Conservation (phyloP, 2,888 invertebrate species). For the Ganaspis brasiliensis region DNA sequence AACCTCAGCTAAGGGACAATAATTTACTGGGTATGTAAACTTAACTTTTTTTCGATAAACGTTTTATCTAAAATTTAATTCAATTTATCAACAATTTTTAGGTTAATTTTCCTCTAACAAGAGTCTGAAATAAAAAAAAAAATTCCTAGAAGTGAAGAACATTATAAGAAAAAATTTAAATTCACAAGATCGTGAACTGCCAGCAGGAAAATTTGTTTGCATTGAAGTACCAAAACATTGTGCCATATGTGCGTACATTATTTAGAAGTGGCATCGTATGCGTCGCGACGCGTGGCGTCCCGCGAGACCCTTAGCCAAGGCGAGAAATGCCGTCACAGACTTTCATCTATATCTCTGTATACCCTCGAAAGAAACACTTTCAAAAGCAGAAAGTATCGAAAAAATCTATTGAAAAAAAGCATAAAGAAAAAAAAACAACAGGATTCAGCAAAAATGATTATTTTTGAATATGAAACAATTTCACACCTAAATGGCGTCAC, state of each 20-base stretch:
- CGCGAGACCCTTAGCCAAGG: slow-evolving; percentile 71
- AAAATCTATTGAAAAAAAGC: slow-evolving; percentile 16
- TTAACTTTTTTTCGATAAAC: too few species aligned
- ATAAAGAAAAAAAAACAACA: too few species aligned
- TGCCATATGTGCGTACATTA: slow-evolving; percentile 73
- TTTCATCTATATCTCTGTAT: slow-evolving; percentile 78
- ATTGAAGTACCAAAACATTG: slow-evolving; percentile 16
- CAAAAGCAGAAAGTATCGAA: not conserved
- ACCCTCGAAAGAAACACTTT: slow-evolving; percentile 62
- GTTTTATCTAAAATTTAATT: too few species aligned
- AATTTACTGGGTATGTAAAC: too few species aligned
- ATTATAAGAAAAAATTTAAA: too few species aligned
- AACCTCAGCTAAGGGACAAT: too few species aligned
- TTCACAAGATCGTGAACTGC: not conserved
- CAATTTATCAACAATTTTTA: too few species aligned
- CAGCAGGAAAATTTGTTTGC: slow-evolving; percentile 21
- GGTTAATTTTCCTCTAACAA: too few species aligned
- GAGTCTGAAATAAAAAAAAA: not conserved
- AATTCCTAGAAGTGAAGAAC: too few species aligned
- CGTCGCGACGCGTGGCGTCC: slow-evolving; percentile 69
- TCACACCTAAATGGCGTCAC: too few species aligned
- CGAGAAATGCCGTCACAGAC: slow-evolving; percentile 72
- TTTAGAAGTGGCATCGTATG: slow-evolving; percentile 66
- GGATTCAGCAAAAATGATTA: too few species aligned
- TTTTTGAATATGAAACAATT: too few species aligned